Conservation (phyloP, 2,797 vertebrate genomes). For the Mus minutoides region DNA sequence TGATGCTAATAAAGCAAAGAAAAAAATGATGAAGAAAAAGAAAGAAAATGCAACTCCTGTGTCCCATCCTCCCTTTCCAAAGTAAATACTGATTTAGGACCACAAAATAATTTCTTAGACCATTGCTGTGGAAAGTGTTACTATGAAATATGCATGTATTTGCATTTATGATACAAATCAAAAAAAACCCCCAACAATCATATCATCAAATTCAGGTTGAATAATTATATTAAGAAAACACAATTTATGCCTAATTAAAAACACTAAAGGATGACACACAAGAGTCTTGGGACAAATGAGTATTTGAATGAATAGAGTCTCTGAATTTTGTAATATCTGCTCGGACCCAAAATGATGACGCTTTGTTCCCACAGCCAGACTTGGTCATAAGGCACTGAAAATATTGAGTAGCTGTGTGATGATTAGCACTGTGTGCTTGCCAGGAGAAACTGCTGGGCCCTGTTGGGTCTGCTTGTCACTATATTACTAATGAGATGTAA, state of each 20-base stretch:
- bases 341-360: neutral
- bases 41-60: neutral
- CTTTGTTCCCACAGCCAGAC: neutral
- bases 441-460: neutral
- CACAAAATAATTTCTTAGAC: slow-evolving; percentile 50
- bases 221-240: neutral
- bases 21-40: neutral
- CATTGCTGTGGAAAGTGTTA: neutral
- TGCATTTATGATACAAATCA: neutral
- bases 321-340: slow-evolving; percentile 2
- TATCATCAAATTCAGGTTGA: neutral
- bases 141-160: neutral
- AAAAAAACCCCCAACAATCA: no score
- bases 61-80: neutral
- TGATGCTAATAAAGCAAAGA: neutral
- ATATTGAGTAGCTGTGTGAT: neutral
- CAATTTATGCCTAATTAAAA: slow-evolving; percentile 2
- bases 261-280: neutral
- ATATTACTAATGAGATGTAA: neutral
- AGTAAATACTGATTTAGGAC: slow-evolving; percentile 23
- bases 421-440: neutral
- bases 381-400: neutral
- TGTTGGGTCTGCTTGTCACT: neutral
- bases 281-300: neutral
- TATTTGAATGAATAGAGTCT: neutral